Conservation (phyloP, 1,140 invertebrate genomes). For the Caenorhabditis tropicalis region DNA sequence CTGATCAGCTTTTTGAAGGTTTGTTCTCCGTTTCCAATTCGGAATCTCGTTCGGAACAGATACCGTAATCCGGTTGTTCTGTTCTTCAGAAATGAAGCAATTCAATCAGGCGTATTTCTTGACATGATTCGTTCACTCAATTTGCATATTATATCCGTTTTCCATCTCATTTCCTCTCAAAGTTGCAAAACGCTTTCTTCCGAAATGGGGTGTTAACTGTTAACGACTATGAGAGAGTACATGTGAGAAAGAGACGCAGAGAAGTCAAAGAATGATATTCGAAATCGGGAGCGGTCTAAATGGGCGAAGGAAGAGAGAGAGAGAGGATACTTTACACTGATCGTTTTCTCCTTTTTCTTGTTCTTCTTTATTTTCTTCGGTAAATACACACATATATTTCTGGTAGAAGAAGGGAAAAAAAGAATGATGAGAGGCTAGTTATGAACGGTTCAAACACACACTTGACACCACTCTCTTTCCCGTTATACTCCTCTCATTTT, state of each 20-base stretch:
- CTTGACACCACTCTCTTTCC: conserved; percentile 5
- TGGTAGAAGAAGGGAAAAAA: background rate
- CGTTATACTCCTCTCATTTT: background rate
- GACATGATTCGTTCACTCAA: background rate
- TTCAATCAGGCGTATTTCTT: background rate
- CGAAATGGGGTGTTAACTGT: conserved; percentile 38
- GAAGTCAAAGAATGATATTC: background rate
- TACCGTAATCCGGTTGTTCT: too few relatives aligned
- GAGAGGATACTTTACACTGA: conserved; percentile 21
- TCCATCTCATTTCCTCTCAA: background rate
- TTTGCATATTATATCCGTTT: conserved; percentile 44
- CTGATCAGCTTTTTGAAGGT: too few relatives aligned
- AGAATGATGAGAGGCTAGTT: conserved; percentile 9
- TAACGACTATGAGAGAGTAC: background rate
- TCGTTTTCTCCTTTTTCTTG: conserved; percentile 33
- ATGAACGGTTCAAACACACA: conserved; percentile 26
- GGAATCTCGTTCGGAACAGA: too few relatives aligned
- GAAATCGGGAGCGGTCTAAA: conserved; percentile 2
- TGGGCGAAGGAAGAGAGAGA: too few relatives aligned
- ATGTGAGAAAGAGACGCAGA: background rate
- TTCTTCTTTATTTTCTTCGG: conserved; percentile 26
- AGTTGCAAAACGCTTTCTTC: background rate
- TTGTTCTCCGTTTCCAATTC: too few relatives aligned
- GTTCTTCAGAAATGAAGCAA: background rate
- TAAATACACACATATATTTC: background rate